Percentiles rank a stretch among this genome's conserved stretches.
These are phyloP conservation scores for Otus sunia DNA, from an alignment of 2,113 vertebrate genomes.

Conservation along the genomic window DNA sequence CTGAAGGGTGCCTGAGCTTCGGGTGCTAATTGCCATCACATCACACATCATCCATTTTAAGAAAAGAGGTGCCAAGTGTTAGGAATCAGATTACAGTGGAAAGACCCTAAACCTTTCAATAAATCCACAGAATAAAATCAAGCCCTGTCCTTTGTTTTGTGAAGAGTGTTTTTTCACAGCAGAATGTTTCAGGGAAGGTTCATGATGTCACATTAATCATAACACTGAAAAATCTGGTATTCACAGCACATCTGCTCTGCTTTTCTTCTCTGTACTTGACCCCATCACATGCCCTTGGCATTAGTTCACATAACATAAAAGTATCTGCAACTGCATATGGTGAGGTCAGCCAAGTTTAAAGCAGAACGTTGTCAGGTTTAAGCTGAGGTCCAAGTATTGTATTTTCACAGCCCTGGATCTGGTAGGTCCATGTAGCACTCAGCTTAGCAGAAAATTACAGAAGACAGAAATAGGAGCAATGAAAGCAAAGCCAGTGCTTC, in stretches of 20 bases:
- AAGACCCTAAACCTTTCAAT: neutral
- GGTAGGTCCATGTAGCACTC: neutral
- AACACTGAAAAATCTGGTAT: neutral
- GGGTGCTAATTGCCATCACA: neutral
- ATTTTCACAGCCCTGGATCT: neutral
- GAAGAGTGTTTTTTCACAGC: neutral
- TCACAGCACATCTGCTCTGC: slow-evolving; percentile 27
- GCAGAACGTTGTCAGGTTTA: neutral
- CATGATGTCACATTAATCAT: neutral
- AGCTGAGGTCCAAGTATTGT: neutral
- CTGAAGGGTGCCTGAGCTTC: neutral
- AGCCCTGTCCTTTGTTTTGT: neutral
- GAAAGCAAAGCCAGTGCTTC: neutral
- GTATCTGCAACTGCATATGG: neutral
- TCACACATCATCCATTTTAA: neutral
- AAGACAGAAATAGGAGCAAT: neutral
- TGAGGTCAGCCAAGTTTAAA: neutral
- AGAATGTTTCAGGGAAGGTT: neutral
- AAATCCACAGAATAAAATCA: neutral
- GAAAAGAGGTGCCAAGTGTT: neutral
- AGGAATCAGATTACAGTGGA: neutral
- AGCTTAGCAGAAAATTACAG: neutral
- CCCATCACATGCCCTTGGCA: neutral
- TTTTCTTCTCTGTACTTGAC: neutral
- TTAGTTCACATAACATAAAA: neutral